Percentiles rank a stretch among this genome's conserved stretches.
phyloP scores from a whole-genome alignment of 2,797 vertebrate genomes.

The Pantherophis vulpinus region DNA sequence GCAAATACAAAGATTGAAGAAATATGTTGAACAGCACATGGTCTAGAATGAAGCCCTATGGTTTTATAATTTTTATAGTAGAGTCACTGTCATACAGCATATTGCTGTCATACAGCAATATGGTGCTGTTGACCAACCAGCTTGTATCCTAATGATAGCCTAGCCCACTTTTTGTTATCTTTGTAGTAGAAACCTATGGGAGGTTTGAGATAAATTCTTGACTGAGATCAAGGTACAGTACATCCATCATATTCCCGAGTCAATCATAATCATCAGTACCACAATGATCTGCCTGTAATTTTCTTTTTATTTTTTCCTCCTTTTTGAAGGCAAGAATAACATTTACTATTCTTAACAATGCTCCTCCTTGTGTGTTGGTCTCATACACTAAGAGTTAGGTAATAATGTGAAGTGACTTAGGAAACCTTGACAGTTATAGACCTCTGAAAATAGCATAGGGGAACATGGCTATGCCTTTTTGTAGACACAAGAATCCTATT shows the following conservation, averaged over 20 bases:
- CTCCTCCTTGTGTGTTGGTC: not conserved
- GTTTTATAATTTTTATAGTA: not conserved
- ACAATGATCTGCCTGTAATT: not conserved
- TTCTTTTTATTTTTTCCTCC: not conserved
- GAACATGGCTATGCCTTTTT: not conserved
- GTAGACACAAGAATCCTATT: not conserved
- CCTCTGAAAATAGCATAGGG: not conserved
- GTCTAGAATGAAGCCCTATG: not conserved
- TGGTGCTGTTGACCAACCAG: not conserved
- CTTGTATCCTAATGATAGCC: not conserved
- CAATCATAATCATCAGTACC: not conserved
- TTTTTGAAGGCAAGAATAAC: not conserved
- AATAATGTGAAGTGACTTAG: not conserved
- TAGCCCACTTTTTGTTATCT: not conserved
- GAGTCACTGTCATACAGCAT: not conserved
- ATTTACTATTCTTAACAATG: not conserved
- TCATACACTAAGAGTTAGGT: not conserved
- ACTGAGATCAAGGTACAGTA: not conserved
- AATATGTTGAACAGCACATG: not conserved
- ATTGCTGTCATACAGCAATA: not conserved
- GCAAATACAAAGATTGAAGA: not conserved
- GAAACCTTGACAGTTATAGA: not conserved
- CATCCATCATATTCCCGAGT: not conserved
- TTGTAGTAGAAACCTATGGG: not conserved
- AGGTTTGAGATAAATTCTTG: not conserved